Percentiles rank a stretch among this genome's conserved stretches.
phyloP scores from a whole-genome alignment of 2,113 vertebrate genomes.

The Murina feae region DNA sequence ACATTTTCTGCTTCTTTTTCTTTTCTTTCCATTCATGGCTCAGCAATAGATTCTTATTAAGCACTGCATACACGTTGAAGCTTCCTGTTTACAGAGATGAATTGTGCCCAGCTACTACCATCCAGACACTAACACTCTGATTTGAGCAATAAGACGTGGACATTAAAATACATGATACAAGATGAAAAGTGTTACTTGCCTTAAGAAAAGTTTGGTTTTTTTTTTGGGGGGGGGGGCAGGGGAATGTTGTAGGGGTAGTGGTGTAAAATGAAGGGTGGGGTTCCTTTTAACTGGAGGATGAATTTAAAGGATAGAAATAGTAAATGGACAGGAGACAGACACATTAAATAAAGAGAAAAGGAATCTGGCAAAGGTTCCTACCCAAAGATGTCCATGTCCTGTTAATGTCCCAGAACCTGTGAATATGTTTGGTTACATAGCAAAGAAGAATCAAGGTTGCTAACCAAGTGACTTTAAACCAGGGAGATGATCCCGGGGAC shows the following conservation, averaged over 20 bases:
- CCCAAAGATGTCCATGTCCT: not conserved
- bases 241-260: not conserved
- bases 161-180: not conserved
- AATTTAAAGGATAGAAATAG: not conserved
- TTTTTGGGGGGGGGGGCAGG: not conserved
- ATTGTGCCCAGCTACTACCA: not conserved
- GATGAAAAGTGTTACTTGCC: not conserved
- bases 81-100: not conserved
- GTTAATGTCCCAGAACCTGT: not conserved
- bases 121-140: not conserved
- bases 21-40: not conserved
- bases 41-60: not conserved
- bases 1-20: not conserved
- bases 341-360: not conserved
- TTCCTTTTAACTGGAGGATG: not conserved
- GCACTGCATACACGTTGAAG: not conserved
- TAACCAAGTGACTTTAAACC: not conserved
- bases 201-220: slow-evolving; percentile 1
- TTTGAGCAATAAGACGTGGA: not conserved
- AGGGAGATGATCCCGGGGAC: not conserved
- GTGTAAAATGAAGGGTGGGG: not conserved
- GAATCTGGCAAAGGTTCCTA: not conserved
- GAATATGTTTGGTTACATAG: not conserved
- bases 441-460: not conserved
- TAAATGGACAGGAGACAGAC: not conserved